Evolutionary conservation across 2,797 vertebrate genomes (phyloP).

Genomic region (Lophotriccus pileatus): DNA sequence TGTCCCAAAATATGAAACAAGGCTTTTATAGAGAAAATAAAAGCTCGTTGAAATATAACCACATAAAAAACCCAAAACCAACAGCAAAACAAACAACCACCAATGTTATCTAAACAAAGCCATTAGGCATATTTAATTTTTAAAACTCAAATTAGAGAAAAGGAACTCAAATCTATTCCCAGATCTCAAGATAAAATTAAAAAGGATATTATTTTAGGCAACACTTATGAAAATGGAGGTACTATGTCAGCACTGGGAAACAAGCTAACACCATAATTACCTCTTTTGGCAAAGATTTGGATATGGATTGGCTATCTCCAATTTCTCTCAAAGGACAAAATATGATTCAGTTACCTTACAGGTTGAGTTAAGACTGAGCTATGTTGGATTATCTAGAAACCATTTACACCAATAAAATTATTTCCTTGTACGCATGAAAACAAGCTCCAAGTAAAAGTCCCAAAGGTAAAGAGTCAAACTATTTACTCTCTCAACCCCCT

Average conservation of each 20-base stretch:
- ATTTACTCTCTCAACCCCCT: neutral
- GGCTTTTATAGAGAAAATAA: slow-evolving; percentile 64
- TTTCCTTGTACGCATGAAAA: slow-evolving; percentile 15
- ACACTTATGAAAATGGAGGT: neutral
- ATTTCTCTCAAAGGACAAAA: slow-evolving; percentile 16
- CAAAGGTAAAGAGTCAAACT: neutral
- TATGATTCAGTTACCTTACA: neutral
- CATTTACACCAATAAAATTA: neutral
- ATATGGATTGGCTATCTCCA: neutral
- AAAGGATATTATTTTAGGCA: slow-evolving; percentile 49
- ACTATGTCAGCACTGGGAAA: neutral
- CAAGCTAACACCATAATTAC: neutral
- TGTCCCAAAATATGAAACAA: slow-evolving; percentile 54
- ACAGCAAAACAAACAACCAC: neutral
- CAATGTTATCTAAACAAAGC: slow-evolving; percentile 48
- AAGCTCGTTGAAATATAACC: slow-evolving; percentile 49
- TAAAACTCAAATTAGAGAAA: slow-evolving; percentile 63
- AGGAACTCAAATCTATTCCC: slow-evolving; percentile 7
- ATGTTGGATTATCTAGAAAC: neutral
- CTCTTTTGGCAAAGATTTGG: neutral
- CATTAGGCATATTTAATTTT: slow-evolving; percentile 49
- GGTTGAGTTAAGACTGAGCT: neutral
- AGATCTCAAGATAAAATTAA: slow-evolving; percentile 46
- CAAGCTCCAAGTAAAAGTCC: neutral
- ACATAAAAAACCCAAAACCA: neutral